Evolutionary conservation across 53 echinoderm and acorn worm species (phyloP).

Genomic region (Glandiceps talaboti): DNA sequence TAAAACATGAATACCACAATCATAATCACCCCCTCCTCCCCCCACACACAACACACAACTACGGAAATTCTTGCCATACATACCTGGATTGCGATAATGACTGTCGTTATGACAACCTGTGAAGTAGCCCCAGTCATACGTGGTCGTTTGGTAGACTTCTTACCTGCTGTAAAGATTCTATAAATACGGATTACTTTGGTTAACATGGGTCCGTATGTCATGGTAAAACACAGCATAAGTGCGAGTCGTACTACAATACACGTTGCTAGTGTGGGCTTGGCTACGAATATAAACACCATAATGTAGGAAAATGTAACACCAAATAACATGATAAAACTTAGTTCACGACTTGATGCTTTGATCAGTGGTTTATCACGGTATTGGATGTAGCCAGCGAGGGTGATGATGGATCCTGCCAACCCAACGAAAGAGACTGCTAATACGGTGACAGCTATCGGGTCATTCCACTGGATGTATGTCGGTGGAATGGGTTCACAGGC

Average conservation of each 20-base stretch:
- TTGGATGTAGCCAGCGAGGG: slow-evolving; percentile 9
- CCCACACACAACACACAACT: too few species aligned
- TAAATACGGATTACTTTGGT: slow-evolving; percentile 32
- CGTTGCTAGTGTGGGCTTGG: neutral
- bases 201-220: slow-evolving; percentile 28
- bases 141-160: slow-evolving; percentile 31
- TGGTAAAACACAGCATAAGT: slow-evolving; percentile 17
- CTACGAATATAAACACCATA: slow-evolving; percentile 15
- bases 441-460: slow-evolving; percentile 3
- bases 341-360: slow-evolving; percentile 31
- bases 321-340: slow-evolving; percentile 15
- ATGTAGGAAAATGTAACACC: slow-evolving; percentile 20
- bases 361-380: slow-evolving; percentile 9
- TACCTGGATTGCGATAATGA: neutral
- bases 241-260: slow-evolving; percentile 15
- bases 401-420: neutral
- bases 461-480: neutral
- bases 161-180: slow-evolving; percentile 37
- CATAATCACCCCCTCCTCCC: too few species aligned
- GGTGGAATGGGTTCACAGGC: slow-evolving; percentile 23
- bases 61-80: too few species aligned
- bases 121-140: slow-evolving; percentile 21
- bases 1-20: too few species aligned
- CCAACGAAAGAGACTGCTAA: neutral
- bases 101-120: slow-evolving; percentile 8